Percentiles rank a stretch among this genome's conserved stretches.
Conservation (phyloP, 2,797 vertebrate species). For the Sphaeramia orbicularis region DNA sequence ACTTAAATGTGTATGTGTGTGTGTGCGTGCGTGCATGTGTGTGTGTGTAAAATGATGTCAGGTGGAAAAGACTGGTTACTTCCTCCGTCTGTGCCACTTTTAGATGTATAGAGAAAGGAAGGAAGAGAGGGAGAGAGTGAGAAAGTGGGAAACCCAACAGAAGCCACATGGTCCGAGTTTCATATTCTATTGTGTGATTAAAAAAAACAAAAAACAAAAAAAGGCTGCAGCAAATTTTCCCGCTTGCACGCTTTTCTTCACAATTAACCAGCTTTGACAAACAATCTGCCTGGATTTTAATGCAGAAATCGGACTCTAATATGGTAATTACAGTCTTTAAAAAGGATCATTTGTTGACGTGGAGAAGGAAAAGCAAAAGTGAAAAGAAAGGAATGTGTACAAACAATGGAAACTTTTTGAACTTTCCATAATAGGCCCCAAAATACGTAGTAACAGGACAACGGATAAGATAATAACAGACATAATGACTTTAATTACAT, state of each 20-base stretch:
- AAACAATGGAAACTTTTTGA: slow-evolving; percentile 25
- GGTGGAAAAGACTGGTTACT: slow-evolving; percentile 79
- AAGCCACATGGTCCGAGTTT: slow-evolving; percentile 45
- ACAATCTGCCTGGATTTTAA: not conserved
- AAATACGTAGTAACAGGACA: not conserved
- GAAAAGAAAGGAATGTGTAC: slow-evolving; percentile 22
- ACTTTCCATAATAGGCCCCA: not conserved
- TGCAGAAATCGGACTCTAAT: not conserved
- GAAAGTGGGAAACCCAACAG: slow-evolving; percentile 23
- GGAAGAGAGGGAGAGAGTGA: slow-evolving; percentile 47
- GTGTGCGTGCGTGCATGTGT: not conserved
- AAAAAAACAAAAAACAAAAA: no score
- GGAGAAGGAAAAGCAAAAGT: slow-evolving; percentile 10
- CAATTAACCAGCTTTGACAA: not conserved
- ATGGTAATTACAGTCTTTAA: not conserved
- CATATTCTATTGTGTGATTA: not conserved
- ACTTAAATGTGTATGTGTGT: not conserved
- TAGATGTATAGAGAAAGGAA: slow-evolving; percentile 65
- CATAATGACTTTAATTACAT: not conserved
- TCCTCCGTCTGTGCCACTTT: slow-evolving; percentile 69
- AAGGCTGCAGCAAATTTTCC: not conserved
- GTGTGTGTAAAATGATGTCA: slow-evolving; percentile 74
- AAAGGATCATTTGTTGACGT: not conserved
- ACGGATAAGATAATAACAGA: not conserved
- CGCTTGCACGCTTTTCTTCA: slow-evolving; percentile 5